Base-by-base conservation (phyloP, 2,113 vertebrate genomes). In the Brachypodius melanocephalos region DNA sequence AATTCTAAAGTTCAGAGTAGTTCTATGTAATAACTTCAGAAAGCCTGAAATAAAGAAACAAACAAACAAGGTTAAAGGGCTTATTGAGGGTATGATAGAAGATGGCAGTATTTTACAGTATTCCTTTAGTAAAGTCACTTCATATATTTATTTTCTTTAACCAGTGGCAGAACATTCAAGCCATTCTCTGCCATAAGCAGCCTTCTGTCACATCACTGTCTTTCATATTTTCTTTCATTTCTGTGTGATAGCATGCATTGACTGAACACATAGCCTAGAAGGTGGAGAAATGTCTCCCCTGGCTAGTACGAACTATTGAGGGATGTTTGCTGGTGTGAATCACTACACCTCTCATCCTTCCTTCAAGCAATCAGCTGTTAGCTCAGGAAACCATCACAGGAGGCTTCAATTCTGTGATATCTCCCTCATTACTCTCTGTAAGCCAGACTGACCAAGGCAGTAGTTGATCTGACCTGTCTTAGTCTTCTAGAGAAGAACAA, bases 101-200 rank as follows among this genome's bases (percentile, higher is more conserved):
- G 16, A 51, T 71, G 40, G 18, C 24, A 62, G 21, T 38, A 46
- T 54, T 74, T 89, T 89, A 61, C 8, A 1, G 19, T 32, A 34
- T 69, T 92, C 18, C 51, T 93, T 75, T 55, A 75, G 28, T 40
- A 74, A 84, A 92, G 65, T 85, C 55, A 59, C 24, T 89, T 88
- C 32, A 49, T 66, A 36, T 80, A 62, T 83, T 79, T 75, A 32
- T 76, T 89, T 89, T 78, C 89, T 77, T 89, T 81, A 93, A 67
- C 36, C 65, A 81, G 52, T 71, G 24, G 32, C 61, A 89, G 38
- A 78, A 67, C 43, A 62, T 66, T 81, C 26, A 43, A 85, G 36
- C n/a, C 61, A n/a, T 78, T 94, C 61, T 67, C 51, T 93, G 81
- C 57, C 87, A 87, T 81, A 85, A 93, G 48, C 76, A 91, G 40